Evolutionary conservation across 1,140 invertebrate genomes (phyloP), one percentile per base, ranked within the genome.

Genomic region (Nebria ingens): DNA sequence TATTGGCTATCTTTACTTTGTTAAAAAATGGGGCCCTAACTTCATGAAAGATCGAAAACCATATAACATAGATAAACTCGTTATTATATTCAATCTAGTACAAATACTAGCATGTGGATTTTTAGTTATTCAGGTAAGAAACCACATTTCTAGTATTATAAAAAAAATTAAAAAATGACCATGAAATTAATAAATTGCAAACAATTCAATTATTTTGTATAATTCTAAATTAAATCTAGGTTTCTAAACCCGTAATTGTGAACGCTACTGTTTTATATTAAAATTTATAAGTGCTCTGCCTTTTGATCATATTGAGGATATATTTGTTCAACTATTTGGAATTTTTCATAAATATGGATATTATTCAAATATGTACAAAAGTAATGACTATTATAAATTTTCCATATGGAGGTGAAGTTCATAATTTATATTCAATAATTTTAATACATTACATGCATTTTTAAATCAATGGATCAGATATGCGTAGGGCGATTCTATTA

Each of bases 91-190:
- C 72, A 96, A 96, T 64, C 85, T 86, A 19, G 79, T 81, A 42
- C 87, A 93, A 74, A 88, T 93, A n/a, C 59, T 90, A 11, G 81
- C 91, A 60, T 90, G 87, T 25, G 64, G 79, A 1, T 87, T 85
- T 62, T 89, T 94, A 81, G 83, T 91, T 60, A 88, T 87, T 65
- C 86, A 90, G 80, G 89, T 91, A 68, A 79, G 71, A n/a, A n/a
- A n/a, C n/a, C n/a, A n/a, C n/a, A n/a, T n/a, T n/a, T n/a, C n/a
- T n/a, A n/a, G n/a, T n/a, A n/a, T n/a, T n/a, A n/a, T n/a, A n/a
- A n/a, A 6, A 13, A 6, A 29, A 6, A 6, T 4, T 29, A 29
- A 29, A 29, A 6, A 6, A 6, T 29, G 25, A 29, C 13, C 13
- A 29, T 29, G 4, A 6, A 6, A 6, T 29, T 29, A 6, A 6